A percentile compares a stretch with the other conserved stretches of the same genome.
These are phyloP conservation scores for Epinephelus malabaricus DNA, from an alignment of 2,797 vertebrate species.

Conservation along the genomic window DNA sequence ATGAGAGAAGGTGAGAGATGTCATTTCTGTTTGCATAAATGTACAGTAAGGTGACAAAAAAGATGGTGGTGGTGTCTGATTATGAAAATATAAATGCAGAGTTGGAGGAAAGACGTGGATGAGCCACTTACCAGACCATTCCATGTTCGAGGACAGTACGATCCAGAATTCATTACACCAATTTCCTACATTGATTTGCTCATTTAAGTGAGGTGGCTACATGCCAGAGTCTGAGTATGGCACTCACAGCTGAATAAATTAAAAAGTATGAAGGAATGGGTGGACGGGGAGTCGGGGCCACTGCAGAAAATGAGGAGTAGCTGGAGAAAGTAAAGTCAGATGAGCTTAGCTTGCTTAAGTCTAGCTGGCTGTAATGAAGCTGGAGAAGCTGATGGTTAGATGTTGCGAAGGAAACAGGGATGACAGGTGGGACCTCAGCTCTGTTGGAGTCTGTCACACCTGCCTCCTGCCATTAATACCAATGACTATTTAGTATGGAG, in stretches of 20 bases:
- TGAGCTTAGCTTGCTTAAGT: background rate
- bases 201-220: slow-evolving; percentile 17
- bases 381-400: background rate
- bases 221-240: slow-evolving; percentile 10
- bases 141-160: slow-evolving; percentile 18
- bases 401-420: slow-evolving; percentile 2
- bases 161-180: slow-evolving; percentile 47
- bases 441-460: slow-evolving; percentile 25
- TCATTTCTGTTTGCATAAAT: background rate
- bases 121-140: slow-evolving; percentile 27
- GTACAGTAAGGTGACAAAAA: background rate
- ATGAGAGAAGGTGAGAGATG: background rate
- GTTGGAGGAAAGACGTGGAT: slow-evolving; percentile 1
- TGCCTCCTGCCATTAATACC: slow-evolving; percentile 12
- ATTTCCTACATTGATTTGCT: slow-evolving; percentile 51
- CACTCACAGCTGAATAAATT: slow-evolving; percentile 34
- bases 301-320: background rate
- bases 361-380: slow-evolving; percentile 9
- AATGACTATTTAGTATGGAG: background rate
- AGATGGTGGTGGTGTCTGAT: background rate
- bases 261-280: slow-evolving; percentile 13
- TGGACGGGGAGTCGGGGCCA: slow-evolving; percentile 1
- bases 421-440: slow-evolving; percentile 24
- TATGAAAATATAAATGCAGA: slow-evolving; percentile 20
- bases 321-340: background rate